Evolutionary conservation across 2,888 invertebrate species (phyloP).

Genomic region (Euzophera pinguis): DNA sequence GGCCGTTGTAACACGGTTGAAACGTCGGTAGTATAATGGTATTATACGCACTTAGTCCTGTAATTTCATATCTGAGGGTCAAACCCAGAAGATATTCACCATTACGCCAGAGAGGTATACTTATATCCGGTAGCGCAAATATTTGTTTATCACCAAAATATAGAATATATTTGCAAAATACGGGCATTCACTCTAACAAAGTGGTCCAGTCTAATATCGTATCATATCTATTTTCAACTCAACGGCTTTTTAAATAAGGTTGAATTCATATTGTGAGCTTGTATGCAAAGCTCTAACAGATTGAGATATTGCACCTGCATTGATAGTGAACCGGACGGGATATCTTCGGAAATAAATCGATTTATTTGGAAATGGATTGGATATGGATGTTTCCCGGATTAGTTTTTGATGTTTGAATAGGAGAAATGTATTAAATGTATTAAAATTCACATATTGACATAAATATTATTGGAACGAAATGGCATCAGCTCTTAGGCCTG

Average conservation of each 20-base stretch:
- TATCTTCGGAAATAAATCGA: slow-evolving; percentile 13
- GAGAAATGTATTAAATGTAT: slow-evolving; percentile 20
- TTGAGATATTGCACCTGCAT: slow-evolving; percentile 29
- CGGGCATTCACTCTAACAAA: slow-evolving; percentile 14
- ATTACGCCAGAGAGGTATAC: neutral
- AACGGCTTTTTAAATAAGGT: neutral
- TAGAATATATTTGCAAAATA: slow-evolving; percentile 10
- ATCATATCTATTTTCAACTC: slow-evolving; percentile 1
- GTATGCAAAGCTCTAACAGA: slow-evolving; percentile 16
- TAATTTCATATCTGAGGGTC: no score
- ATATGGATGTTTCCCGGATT: slow-evolving; percentile 8
- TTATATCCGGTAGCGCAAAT: neutral
- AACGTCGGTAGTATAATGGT: no score
- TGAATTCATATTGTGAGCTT: neutral
- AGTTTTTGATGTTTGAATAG: slow-evolving; percentile 21
- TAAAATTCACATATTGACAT: neutral
- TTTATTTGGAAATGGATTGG: slow-evolving; percentile 10
- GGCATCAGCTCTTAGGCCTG: no score
- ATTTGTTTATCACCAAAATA: slow-evolving; percentile 8
- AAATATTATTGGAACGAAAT: no score
- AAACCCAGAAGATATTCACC: no score
- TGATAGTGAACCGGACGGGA: slow-evolving; percentile 14
- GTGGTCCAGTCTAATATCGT: slow-evolving; percentile 7
- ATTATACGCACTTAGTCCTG: no score
- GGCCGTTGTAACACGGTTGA: no score